A percentile compares a stretch with the other conserved stretches of the same genome.
Evolutionary conservation across 2,888 invertebrate genomes (phyloP).

Genomic region (Platycnemis pennipes): DNA sequence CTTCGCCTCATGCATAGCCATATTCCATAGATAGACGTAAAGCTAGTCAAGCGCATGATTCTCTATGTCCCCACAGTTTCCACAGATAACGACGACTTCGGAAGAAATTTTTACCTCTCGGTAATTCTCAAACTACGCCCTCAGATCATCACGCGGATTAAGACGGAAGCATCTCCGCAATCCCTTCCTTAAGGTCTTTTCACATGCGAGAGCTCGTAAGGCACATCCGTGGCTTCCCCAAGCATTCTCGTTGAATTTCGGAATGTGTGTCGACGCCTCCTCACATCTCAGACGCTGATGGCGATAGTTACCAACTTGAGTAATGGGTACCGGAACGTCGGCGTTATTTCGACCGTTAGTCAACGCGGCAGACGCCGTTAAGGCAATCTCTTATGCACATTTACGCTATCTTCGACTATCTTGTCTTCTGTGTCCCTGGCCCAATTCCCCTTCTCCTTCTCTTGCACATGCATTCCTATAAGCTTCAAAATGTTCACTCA

Average conservation of each 20-base stretch:
- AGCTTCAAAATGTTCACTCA: no score
- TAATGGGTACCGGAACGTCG: not conserved
- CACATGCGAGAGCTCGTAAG: not conserved
- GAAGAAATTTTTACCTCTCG: not conserved
- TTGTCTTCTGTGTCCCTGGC: not conserved
- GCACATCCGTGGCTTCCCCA: conserved; percentile 4
- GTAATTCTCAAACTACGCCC: not conserved
- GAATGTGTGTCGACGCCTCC: conserved; percentile 2
- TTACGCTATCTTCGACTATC: not conserved
- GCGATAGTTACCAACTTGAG: conserved; percentile 31
- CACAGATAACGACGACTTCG: not conserved
- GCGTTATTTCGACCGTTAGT: not conserved
- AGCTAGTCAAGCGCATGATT: no score
- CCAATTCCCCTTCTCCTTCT: not conserved
- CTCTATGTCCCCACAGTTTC: not conserved
- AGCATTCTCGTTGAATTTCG: conserved; percentile 22
- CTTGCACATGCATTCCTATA: no score
- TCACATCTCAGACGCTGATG: not conserved
- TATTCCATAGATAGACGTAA: no score
- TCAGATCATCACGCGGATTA: not conserved
- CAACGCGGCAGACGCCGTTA: not conserved
- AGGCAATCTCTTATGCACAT: not conserved
- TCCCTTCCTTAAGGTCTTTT: not conserved
- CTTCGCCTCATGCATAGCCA: no score
- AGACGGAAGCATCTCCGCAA: not conserved